phyloP scores from a whole-genome alignment of 2,888 invertebrate genomes.

The Lasiommata megera region DNA sequence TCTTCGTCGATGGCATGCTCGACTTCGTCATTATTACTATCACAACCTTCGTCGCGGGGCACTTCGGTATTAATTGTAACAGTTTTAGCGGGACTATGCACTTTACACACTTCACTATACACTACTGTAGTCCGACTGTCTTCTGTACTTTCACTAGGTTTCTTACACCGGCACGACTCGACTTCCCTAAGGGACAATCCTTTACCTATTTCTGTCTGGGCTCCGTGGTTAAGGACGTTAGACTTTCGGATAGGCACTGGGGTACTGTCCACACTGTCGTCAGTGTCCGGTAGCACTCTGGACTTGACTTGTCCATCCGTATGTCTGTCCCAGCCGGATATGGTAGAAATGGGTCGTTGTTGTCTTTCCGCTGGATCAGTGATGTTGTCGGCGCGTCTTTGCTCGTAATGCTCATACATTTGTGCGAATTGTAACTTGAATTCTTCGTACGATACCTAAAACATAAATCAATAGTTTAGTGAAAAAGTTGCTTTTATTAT shows the following conservation, averaged over 20 bases:
- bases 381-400: conserved; percentile 95
- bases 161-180: conserved; percentile 62
- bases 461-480: background rate
- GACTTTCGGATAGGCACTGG: conserved; percentile 48
- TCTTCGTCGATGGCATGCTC: conserved; percentile 60
- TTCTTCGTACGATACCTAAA: conserved; percentile 97
- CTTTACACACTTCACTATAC: conserved; percentile 85
- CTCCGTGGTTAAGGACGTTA: conserved; percentile 64
- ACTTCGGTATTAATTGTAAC: conserved; percentile 46
- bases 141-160: conserved; percentile 39
- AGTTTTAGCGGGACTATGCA: conserved; percentile 76
- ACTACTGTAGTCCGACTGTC: conserved; percentile 65
- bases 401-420: conserved; percentile 98
- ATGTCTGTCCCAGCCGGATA: conserved; percentile 95
- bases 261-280: conserved; percentile 46
- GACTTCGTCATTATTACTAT: conserved; percentile 52
- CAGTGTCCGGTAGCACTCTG: conserved; percentile 41
- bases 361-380: conserved; percentile 96
- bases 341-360: conserved; percentile 96
- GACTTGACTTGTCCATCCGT: conserved; percentile 41
- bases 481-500: too few species aligned
- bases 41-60: conserved; percentile 58
- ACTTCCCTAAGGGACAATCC: conserved; percentile 69
- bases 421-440: conserved; percentile 98
- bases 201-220: conserved; percentile 73